Evolutionary conservation across 2,797 vertebrate species (phyloP), one percentile per base, ranked within the genome.

Genomic region (Parauchenoglanis ngamensis): DNA sequence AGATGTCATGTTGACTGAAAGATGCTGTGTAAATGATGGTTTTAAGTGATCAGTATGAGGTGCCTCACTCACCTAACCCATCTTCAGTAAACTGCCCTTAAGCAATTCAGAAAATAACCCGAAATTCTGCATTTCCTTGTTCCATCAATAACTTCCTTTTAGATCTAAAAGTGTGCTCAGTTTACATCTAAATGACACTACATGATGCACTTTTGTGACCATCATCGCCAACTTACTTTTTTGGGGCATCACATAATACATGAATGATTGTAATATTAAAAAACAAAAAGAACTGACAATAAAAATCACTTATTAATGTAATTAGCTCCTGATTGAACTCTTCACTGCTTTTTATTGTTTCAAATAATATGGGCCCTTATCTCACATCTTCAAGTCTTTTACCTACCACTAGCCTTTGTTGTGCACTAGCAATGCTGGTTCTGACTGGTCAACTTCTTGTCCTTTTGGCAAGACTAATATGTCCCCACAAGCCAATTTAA

Each of bases 31-130:
- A 83, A 84, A 83, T 31, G 40, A 68, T 54, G 44, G 21, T 79
- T 68, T 67, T 25, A 28, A 79, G 17, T 80, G 85, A 81, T 56
- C 77, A 81, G 54, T 61, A 81, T 76, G 49, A 52, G 77, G 77
- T 72, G 65, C 65, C 40, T 54, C 78, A 72, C 54, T 44, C 49
- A 23, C 15, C 77, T 72, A 59, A 72, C 54, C 44, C 52, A 70
- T 72, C 49, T 59, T 19, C 52, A 35, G 28, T 40, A 70, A 80
- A 79, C 25, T 57, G 57, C 73, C 44, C 49, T 12, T 65, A 19
- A 86, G 63, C 46, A 44, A 67, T 19, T 28, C 25, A 70, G 54
- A 76, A 79, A 86, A 86, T 31, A 31, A 80, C 31, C 25, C 49
- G 17, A 80, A 80, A 67, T 40, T 17, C 76, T 65, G 19, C 76